Conservation (phyloP, 2,797 vertebrate species). For the Etheostoma perlongum region DNA sequence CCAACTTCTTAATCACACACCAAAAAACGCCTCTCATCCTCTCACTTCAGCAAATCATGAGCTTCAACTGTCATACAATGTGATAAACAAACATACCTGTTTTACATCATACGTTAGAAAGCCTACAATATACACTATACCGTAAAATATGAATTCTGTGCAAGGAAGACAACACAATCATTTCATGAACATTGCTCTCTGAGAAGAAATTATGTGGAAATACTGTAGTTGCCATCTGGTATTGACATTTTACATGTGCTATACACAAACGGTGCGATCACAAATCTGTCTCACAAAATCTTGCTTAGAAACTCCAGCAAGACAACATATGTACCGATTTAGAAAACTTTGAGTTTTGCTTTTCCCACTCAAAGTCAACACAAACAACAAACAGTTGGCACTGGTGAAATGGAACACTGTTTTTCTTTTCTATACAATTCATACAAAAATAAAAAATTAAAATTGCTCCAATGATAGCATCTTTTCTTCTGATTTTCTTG, state of each 20-base stretch:
- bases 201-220: constrained; percentile 70
- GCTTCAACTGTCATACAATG: constrained; percentile 57
- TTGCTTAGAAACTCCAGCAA: constrained; percentile 54
- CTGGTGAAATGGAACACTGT: constrained; percentile 85
- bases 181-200: constrained; percentile 75
- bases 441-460: constrained; percentile 89
- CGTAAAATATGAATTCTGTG: constrained; percentile 77
- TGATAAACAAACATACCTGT: constrained; percentile 66
- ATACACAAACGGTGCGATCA: constrained; percentile 73
- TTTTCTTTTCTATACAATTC: constrained; percentile 85
- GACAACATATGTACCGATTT: constrained; percentile 75
- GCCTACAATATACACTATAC: constrained; percentile 64
- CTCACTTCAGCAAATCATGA: constrained; percentile 46
- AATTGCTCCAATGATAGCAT: constrained; percentile 82
- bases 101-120: constrained; percentile 66
- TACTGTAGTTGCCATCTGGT: constrained; percentile 75
- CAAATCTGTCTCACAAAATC: constrained; percentile 63
- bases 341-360: constrained; percentile 71
- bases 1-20: constrained; percentile 33
- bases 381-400: constrained; percentile 82
- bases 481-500: constrained; percentile 76
- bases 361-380: constrained; percentile 75
- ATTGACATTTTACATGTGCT: constrained; percentile 77
- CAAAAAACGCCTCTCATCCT: constrained; percentile 22
- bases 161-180: constrained; percentile 82